phyloP scores from a whole-genome alignment of 2,888 invertebrate species.

The Asteroscopus sphinx region DNA sequence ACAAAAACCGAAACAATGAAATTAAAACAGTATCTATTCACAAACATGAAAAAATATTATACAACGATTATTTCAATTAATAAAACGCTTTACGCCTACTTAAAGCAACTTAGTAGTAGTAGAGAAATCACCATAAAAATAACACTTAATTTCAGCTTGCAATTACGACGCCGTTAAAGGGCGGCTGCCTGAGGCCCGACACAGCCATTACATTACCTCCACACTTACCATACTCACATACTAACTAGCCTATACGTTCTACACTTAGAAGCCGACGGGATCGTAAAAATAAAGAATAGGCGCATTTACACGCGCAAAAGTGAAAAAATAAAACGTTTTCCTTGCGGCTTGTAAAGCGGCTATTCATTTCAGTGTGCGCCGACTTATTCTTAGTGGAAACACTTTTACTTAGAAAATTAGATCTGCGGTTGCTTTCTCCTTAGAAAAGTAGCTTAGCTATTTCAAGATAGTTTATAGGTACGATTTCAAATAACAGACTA shows the following conservation, averaged over 20 bases:
- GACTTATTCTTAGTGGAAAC: conserved; percentile 38
- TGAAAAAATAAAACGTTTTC: conserved; percentile 68
- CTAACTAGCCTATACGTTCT: conserved; percentile 70
- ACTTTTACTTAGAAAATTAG: conserved; percentile 57
- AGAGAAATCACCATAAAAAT: conserved; percentile 90
- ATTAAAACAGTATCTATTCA: conserved; percentile 37
- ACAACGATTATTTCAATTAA: conserved; percentile 82
- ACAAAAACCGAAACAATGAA: conserved; percentile 31
- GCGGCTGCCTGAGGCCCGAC: conserved; percentile 81
- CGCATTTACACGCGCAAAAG: conserved; percentile 67
- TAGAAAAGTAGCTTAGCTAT: conserved; percentile 12
- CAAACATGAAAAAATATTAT: conserved; percentile 54
- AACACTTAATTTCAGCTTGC: conserved; percentile 89
- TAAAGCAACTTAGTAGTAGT: conserved; percentile 88
- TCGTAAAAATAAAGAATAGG: conserved; percentile 76
- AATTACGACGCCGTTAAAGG: conserved; percentile 87
- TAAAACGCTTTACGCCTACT: conserved; percentile 87
- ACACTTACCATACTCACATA: conserved; percentile 77
- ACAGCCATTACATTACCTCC: conserved; percentile 83
- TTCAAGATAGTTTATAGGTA: conserved; percentile 21
- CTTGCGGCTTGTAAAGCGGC: conserved; percentile 56
- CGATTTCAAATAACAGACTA: conserved; percentile 31
- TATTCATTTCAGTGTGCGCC: conserved; percentile 46
- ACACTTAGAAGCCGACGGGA: conserved; percentile 74
- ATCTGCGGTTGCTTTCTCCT: conserved; percentile 43